Evolutionary conservation across 2,113 vertebrate genomes (phyloP), one percentile per base, ranked within the genome.

Genomic region (Embiotoca jacksoni): DNA sequence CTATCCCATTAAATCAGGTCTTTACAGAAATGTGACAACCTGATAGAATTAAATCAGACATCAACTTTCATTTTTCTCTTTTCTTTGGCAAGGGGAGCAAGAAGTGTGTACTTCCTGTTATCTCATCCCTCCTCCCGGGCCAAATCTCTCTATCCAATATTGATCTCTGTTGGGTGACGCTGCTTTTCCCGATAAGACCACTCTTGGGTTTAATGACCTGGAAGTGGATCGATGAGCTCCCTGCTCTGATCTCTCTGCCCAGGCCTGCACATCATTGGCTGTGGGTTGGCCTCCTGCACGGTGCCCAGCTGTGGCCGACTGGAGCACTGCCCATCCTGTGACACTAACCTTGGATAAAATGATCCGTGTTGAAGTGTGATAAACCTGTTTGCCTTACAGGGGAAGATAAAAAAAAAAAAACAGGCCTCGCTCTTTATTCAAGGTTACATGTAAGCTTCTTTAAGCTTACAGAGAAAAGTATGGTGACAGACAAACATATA

Each of bases 161-260:
- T 82, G 92, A 94, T 91, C 85, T 80, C 78, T 66, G 55, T 63
- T 83, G 87, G 83, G 85, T 87, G 90, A 92, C 36, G 78, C 83
- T 80, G 78, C 84, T 80, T 85, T 81, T 56, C 79, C 72, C 70
- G 72, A 88, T 80, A 88, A 89, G 69, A 87, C 69, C 84, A 83
- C 85, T 92, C 84, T 64, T 75, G 72, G 60, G 85, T 89, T 87
- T 92, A 94, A 94, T 93, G 93, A 93, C 84, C 79, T 90, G 86
- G 90, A 92, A 90, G 75, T 59, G 54, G 84, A 92, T 93, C 84
- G 75, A 93, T 93, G 77, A 72, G 57, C 58, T 90, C 75, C 83
- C 84, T 41, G 85, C 81, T 81, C 76, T 69, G 81, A 84, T 89
- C 88, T 63, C 66, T 59, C n/a, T 3, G 71, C 77, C 82, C 72